A percentile compares a stretch with the other conserved stretches of the same genome.
phyloP scores from a whole-genome alignment of 2,888 invertebrate genomes.

The Limnephilus auricula region DNA sequence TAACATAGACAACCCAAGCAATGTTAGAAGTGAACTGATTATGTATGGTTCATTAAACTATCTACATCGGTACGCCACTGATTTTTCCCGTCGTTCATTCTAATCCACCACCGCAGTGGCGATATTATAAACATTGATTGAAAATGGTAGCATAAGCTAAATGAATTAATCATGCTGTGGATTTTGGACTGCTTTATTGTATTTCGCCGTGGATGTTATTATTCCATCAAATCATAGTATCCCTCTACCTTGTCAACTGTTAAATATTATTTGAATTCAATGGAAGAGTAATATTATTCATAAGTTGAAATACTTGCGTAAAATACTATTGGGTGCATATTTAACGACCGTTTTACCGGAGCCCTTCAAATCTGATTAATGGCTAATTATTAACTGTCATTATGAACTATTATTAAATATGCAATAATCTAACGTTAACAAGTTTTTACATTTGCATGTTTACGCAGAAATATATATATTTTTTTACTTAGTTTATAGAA shows the following conservation, averaged over 20 bases:
- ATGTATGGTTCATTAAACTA: too few species aligned
- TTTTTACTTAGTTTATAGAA: too few species aligned
- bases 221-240: background rate
- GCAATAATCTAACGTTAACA: too few species aligned
- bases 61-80: background rate
- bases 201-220: background rate
- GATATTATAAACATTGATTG: conserved; percentile 13
- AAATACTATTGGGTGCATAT: background rate
- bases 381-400: too few species aligned
- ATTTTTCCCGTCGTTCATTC: background rate
- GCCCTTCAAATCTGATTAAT: background rate
- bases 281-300: background rate
- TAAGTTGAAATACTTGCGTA: background rate
- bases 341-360: background rate
- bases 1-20: too few species aligned
- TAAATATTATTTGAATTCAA: background rate
- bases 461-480: too few species aligned
- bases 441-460: too few species aligned
- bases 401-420: too few species aligned
- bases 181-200: background rate
- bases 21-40: too few species aligned
- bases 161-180: background rate
- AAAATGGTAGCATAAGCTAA: conserved; percentile 2
- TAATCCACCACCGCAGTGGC: background rate
- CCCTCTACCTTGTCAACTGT: background rate